Percentiles rank a stretch among this genome's conserved stretches.
Conservation (phyloP, 2,797 vertebrate species). For the Petrocephalus sullivani region DNA sequence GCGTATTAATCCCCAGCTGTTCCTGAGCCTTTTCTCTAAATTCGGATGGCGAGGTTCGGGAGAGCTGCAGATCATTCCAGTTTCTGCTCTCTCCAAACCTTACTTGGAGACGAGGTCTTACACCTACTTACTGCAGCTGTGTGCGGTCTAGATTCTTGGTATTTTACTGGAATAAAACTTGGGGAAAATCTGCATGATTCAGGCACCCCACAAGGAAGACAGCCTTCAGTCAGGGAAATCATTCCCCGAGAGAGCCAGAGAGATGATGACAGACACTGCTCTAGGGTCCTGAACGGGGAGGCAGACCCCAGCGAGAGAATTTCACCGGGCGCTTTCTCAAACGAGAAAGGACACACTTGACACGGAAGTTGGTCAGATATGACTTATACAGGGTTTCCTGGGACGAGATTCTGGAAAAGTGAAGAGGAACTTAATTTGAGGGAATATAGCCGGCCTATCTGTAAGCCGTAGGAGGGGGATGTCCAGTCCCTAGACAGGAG, state of each 20-base stretch:
- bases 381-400: background rate
- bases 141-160: background rate
- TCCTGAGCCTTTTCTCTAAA: background rate
- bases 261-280: background rate
- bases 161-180: background rate
- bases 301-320: background rate
- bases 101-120: background rate
- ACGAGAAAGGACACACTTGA: background rate
- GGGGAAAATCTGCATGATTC: background rate
- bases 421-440: background rate
- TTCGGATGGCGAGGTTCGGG: background rate
- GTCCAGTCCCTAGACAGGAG: constrained; percentile 17
- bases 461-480: constrained; percentile 5
- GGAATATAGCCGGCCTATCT: background rate
- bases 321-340: background rate
- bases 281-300: background rate
- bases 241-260: background rate
- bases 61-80: background rate
- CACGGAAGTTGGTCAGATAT: background rate
- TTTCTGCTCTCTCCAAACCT: background rate
- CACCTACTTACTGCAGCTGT: background rate
- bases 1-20: background rate
- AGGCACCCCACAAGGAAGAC: background rate
- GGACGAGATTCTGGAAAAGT: background rate
- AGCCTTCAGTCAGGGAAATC: background rate